phyloP scores from a whole-genome alignment of 2,113 vertebrate species.

The Rhagologus leucostigma region DNA sequence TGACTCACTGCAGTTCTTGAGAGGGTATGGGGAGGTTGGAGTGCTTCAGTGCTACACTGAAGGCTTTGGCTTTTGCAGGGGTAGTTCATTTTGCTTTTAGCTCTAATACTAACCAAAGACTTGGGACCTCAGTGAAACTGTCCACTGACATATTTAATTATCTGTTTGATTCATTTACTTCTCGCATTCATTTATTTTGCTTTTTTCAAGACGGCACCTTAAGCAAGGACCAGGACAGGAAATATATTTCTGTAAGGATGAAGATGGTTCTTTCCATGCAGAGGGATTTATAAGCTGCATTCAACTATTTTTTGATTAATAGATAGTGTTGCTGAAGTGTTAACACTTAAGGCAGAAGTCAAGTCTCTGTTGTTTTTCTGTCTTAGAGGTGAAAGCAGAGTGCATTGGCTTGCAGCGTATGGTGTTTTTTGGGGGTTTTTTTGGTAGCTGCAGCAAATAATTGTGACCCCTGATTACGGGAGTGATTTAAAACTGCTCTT shows the following conservation, averaged over 20 bases:
- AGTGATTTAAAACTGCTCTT: slow-evolving; percentile 40
- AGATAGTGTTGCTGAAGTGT: slow-evolving; percentile 2
- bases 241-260: background rate
- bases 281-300: background rate
- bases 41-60: background rate
- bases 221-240: background rate
- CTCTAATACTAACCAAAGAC: background rate
- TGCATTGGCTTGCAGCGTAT: background rate
- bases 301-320: slow-evolving; percentile 15
- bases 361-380: slow-evolving; percentile 16
- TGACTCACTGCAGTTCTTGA: background rate
- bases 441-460: slow-evolving; percentile 10
- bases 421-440: background rate
- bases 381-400: background rate
- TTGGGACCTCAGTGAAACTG: background rate
- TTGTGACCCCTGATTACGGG: slow-evolving; percentile 22
- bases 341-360: slow-evolving; percentile 5
- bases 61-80: background rate
- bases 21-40: accelerated
- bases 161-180: slow-evolving; percentile 53
- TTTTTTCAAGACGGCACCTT: background rate
- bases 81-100: background rate
- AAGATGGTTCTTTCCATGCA: background rate
- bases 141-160: slow-evolving; percentile 5
- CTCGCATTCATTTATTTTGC: slow-evolving; percentile 45